Base-by-base conservation (phyloP, 2,113 vertebrate genomes). In the Falco punctatus region DNA sequence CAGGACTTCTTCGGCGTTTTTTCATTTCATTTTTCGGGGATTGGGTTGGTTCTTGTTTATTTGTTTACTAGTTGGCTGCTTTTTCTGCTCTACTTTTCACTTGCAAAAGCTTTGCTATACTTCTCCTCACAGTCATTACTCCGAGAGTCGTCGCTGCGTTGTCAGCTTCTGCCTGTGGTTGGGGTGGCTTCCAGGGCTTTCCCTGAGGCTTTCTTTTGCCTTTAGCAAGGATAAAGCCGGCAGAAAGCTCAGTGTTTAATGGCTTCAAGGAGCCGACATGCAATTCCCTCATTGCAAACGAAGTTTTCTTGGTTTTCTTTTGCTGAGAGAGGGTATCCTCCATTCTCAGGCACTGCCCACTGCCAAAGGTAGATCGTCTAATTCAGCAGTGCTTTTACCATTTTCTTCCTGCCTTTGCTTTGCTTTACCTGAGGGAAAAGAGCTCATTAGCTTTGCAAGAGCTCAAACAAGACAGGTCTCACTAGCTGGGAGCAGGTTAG, bases 41-140 rank as follows among this genome's bases (percentile, higher is more conserved):
- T 81, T 85, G 57, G 5, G 4, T 48, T 86, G 22, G 23, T 54
- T 80, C 30, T 70, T 46, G 16, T 49, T 72, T 73, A 28, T 80
- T 79, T 88, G 8, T 59, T 74, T 81, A 32, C 33, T 54, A 33
- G 35, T 38, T 12, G 1, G 13, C 54, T 86, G 44, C 33, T 85
- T 10, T 61, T 70, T 91, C 74, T 86, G 26, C 33, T 71, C 48
- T 49, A 15, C 15, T 22, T 23, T 64, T 44, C 33, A 9, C 32
- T 81, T 81, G 10, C 19, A 55, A 42, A 81, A 80, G 7, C 69
- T 92, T 92, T 65, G 15, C 48, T 73, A 2, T 17, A 32, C n/a
- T 77, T 52, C 13, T 67, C 30, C 44, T 81, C 3, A 1, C 0
- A 1, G 21, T 59, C 30, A 10, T 66, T 48, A 15, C 2, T 35